These are phyloP conservation scores for Callaeas wilsoni DNA, from an alignment of 2,113 vertebrate species.

Conservation along the genomic window DNA sequence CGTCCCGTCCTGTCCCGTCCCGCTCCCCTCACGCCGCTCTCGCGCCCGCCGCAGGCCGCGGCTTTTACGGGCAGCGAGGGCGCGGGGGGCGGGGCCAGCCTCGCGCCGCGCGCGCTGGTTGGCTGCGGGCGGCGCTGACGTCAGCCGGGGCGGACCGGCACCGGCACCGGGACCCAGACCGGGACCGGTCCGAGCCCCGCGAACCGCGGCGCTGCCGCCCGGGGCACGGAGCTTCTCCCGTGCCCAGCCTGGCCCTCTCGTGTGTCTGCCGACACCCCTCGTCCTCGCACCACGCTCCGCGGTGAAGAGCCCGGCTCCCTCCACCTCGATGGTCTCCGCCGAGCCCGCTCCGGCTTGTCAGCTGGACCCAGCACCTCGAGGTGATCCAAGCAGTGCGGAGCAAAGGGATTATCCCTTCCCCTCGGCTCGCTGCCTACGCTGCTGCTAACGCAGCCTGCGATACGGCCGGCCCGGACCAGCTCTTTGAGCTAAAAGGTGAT, in stretches of 20 bases:
- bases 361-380: rapidly evolving
- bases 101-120: not conserved
- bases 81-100: not conserved
- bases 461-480: rapidly evolving
- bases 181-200: no score
- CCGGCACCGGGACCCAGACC: no score
- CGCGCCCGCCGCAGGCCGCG: not conserved
- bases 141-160: not conserved
- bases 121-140: not conserved
- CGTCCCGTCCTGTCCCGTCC: no score
- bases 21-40: not conserved
- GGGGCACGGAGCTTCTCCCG: rapidly evolving
- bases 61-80: not conserved
- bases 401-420: not conserved
- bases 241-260: rapidly evolving
- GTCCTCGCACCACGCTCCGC: not conserved
- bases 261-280: rapidly evolving
- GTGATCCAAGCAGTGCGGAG: rapidly evolving
- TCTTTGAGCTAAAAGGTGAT: rapidly evolving
- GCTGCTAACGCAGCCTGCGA: rapidly evolving
- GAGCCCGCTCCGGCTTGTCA: not conserved
- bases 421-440: rapidly evolving
- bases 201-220: not conserved
- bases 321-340: rapidly evolving
- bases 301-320: not conserved